These are phyloP conservation scores for Phlogophora meticulosa DNA, from an alignment of 2,888 invertebrate genomes.

Conservation along the genomic window DNA sequence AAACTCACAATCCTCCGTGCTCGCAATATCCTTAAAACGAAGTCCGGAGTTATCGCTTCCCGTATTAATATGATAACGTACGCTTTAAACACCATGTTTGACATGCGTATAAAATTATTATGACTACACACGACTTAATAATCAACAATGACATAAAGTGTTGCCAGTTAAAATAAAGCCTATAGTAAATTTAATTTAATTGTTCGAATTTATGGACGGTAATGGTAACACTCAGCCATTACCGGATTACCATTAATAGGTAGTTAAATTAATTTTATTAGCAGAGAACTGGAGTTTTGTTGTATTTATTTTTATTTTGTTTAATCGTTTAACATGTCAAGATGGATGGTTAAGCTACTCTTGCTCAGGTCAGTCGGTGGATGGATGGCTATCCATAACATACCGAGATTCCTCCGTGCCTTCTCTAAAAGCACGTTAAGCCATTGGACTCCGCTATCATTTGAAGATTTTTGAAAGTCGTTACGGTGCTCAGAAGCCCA, in stretches of 20 bases:
- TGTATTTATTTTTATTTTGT: constrained; percentile 11
- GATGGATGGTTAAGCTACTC: too few relatives aligned
- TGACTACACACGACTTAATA: not conserved
- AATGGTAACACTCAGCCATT: constrained; percentile 42
- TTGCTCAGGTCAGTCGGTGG: too few relatives aligned
- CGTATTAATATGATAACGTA: too few relatives aligned
- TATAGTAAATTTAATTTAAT: constrained; percentile 34
- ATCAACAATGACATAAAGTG: not conserved
- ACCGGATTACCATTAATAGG: constrained; percentile 46
- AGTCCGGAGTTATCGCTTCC: too few relatives aligned
- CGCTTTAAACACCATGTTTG: not conserved
- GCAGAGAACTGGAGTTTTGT: not conserved
- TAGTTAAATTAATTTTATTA: constrained; percentile 36
- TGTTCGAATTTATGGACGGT: constrained; percentile 37
- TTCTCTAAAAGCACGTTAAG: too few relatives aligned
- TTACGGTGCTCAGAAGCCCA: too few relatives aligned
- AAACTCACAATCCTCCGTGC: too few relatives aligned
- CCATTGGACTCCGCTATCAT: too few relatives aligned
- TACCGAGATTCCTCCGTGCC: too few relatives aligned
- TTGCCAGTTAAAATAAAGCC: constrained; percentile 11
- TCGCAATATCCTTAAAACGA: too few relatives aligned
- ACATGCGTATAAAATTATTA: not conserved
- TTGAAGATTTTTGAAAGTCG: too few relatives aligned
- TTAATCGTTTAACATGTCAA: not conserved
- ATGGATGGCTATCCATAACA: too few relatives aligned